These are phyloP conservation scores for Malurus cyaneus DNA, from an alignment of 2,113 vertebrate genomes.

Conservation along the genomic window DNA sequence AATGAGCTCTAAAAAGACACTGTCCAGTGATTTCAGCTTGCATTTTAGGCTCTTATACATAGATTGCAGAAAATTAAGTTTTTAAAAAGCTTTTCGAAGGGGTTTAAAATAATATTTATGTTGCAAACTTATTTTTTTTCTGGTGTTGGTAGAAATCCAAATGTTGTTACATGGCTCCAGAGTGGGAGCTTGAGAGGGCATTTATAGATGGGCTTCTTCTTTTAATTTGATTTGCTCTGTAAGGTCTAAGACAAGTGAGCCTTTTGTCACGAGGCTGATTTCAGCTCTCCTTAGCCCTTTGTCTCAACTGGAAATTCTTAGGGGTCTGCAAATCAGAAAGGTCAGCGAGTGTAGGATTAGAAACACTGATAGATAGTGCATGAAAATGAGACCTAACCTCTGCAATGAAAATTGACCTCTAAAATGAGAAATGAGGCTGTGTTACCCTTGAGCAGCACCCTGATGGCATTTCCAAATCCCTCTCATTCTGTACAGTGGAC, in stretches of 20 bases:
- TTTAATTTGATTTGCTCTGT: neutral
- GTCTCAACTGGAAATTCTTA: conserved; percentile 52
- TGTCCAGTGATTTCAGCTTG: neutral
- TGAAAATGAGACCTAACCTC: conserved; percentile 58
- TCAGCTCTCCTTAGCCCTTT: conserved; percentile 28
- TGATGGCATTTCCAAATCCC: conserved; percentile 14
- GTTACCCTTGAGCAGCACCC: conserved; percentile 10
- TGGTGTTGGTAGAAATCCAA: neutral
- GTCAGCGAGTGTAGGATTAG: conserved; percentile 20
- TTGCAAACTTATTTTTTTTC: neutral
- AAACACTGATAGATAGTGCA: conserved; percentile 55
- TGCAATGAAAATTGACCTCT: conserved; percentile 46
- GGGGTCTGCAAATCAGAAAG: conserved; percentile 52
- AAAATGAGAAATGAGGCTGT: conserved; percentile 22
- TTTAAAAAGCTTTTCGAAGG: neutral
- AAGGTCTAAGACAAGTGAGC: neutral
- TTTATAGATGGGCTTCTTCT: neutral
- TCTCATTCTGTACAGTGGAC: neutral
- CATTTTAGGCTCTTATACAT: neutral
- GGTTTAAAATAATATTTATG: neutral
- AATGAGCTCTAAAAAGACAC: neutral
- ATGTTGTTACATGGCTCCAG: rapidly evolving
- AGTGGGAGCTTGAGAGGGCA: neutral
- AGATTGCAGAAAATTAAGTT: neutral
- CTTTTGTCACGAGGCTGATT: neutral